phyloP scores from a whole-genome alignment of 2,797 vertebrate species.

The Channa striata region DNA sequence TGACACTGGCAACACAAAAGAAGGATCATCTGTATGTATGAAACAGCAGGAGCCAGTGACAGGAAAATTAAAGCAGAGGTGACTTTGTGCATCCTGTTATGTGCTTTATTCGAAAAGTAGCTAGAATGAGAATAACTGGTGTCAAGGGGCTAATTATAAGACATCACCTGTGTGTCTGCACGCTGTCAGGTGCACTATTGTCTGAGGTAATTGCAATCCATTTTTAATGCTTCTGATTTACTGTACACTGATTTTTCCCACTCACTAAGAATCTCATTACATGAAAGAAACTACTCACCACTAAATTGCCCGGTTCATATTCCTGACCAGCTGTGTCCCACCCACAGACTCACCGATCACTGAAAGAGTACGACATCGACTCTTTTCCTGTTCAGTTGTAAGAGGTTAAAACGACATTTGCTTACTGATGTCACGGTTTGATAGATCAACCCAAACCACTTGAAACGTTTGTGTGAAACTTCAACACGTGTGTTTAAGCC shows the following conservation, averaged over 20 bases:
- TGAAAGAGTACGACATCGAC: not conserved
- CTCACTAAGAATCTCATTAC: not conserved
- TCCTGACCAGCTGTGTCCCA: not conserved
- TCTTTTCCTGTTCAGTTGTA: not conserved
- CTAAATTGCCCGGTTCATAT: conserved; percentile 2
- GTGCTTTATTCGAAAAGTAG: no score
- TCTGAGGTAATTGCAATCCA: not conserved
- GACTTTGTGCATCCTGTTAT: conserved; percentile 25
- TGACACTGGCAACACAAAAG: conserved; percentile 11
- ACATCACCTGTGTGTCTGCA: no score
- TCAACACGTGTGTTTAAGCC: no score
- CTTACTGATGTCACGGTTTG: not conserved
- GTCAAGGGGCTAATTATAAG: not conserved
- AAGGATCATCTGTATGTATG: conserved; percentile 26
- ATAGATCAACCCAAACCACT: not conserved
- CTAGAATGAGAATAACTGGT: not conserved
- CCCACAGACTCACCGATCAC: not conserved
- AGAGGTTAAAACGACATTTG: no score
- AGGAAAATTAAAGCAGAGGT: conserved; percentile 17
- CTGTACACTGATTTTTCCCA: not conserved
- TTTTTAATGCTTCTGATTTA: not conserved
- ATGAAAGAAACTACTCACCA: not conserved
- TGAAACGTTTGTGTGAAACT: not conserved
- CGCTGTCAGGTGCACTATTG: not conserved
- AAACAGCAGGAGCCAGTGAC: conserved; percentile 7